A percentile compares a stretch with the other conserved stretches of the same genome.
Conservation (phyloP, 2,113 vertebrate species). For the Amblyornis subalaris region DNA sequence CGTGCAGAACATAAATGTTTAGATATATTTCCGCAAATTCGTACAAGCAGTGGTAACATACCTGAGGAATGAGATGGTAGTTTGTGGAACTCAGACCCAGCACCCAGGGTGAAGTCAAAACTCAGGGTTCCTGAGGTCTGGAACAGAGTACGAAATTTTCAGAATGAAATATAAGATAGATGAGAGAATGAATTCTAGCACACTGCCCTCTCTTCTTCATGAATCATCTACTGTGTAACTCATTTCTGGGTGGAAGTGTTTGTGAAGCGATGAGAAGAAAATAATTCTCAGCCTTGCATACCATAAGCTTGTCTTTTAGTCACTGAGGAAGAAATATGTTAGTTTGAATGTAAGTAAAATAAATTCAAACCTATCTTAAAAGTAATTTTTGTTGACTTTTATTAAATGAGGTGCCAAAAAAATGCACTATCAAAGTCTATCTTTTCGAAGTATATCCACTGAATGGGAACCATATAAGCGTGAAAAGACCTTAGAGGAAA, state of each 20-base stretch:
- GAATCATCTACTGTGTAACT: neutral
- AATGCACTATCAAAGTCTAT: neutral
- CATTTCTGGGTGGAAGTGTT: neutral
- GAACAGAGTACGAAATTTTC: neutral
- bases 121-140: neutral
- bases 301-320: neutral
- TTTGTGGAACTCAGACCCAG: neutral
- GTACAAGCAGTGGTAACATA: neutral
- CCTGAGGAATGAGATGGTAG: neutral
- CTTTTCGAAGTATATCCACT: neutral
- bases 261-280: neutral
- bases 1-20: neutral
- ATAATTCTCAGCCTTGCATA: neutral
- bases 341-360: neutral
- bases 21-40: neutral
- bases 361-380: neutral
- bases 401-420: neutral
- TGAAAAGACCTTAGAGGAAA: neutral
- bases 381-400: neutral
- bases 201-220: neutral
- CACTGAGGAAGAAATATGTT: neutral
- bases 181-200: neutral
- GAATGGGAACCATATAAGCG: neutral
- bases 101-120: neutral
- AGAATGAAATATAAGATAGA: neutral